Base-by-base conservation (phyloP, 2,888 invertebrate genomes). In the Patella pellucida region DNA sequence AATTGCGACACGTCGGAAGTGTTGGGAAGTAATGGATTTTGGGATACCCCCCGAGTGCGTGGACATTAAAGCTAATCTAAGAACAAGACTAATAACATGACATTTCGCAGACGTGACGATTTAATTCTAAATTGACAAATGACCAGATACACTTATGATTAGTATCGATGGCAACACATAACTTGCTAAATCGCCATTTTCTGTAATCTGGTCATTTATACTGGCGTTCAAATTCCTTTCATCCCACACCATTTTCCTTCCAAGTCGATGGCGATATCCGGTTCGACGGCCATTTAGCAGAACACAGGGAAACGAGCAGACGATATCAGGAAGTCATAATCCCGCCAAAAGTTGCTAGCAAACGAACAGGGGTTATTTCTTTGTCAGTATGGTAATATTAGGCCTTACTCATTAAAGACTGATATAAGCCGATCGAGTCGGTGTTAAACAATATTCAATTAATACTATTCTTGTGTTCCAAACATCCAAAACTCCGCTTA, bases 311-410 rank as follows among this genome's bases (percentile, higher is more conserved):
- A 62, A 62, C 62, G 15, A 23, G 62, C 62, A 62, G 62, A 62
- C 62, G 62, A 62, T 62, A 62, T 62, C 62, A 62, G 62, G 62
- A 62, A 62, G 62, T 62, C 23, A 62, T 62, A 62, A 62, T 62
- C 62, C 62, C 62, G 23, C 62, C 62, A 62, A 62, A 62, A 23
- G 62, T 23, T 62, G 62, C 62, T 62, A 62, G 62, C 62, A 62
- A 62, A 62, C 62, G 62, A 62, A 62, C 62, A 23, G 11, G 19
- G 23, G 62, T 62, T 62, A 62, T 62, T 62, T 62, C 19, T 23
- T 23, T 62, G 62, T 62, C 23, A 62, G 62, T 62, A 62, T 62
- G 19, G 62, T 62, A 23, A 62, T 62, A 62, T 62, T 62, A 62
- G 62, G 23, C 62, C 19, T 23, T 62, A 12, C 62, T 62, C 62